A percentile compares a stretch with the other conserved stretches of the same genome.
Conservation (phyloP, 1,140 invertebrate species). For the Ruditapes philippinarum region DNA sequence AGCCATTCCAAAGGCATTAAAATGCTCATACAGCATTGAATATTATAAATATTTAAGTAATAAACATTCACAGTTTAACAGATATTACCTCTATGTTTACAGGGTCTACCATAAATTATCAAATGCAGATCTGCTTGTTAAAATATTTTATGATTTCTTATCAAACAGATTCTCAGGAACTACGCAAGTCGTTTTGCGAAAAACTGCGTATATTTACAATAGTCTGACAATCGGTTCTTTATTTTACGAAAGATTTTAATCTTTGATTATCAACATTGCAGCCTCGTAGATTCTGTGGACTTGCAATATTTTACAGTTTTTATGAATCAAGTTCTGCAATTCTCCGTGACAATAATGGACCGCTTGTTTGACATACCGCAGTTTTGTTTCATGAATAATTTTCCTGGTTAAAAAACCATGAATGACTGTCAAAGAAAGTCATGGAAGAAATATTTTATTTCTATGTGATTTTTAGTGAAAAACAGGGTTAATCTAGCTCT, state of each 20-base stretch:
- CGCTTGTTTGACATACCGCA: constrained; percentile 9
- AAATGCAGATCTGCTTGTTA: constrained; percentile 13
- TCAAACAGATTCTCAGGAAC: constrained; percentile 39
- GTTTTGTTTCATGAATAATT: constrained; percentile 24
- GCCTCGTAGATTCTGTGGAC: background rate
- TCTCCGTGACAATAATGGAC: background rate
- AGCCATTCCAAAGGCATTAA: background rate
- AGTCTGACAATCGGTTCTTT: constrained; percentile 62
- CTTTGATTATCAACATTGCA: constrained; percentile 23
- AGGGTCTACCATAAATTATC: constrained; percentile 6
- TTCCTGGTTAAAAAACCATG: background rate
- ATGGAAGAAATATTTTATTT: constrained; percentile 4
- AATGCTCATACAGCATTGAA: background rate
- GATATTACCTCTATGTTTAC: constrained; percentile 16
- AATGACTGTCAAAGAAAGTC: background rate
- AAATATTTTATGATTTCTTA: constrained; percentile 65
- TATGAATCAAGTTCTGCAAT: constrained; percentile 25
- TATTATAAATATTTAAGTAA: constrained; percentile 39
- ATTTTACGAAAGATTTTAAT: constrained; percentile 36
- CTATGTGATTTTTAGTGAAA: background rate
- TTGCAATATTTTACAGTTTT: constrained; percentile 39
- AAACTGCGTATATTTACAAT: constrained; percentile 41
- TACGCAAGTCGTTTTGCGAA: constrained; percentile 7
- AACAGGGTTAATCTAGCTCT: background rate
- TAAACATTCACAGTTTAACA: constrained; percentile 1